phyloP scores from a whole-genome alignment of 2,113 vertebrate genomes.

The Numenius arquata region DNA sequence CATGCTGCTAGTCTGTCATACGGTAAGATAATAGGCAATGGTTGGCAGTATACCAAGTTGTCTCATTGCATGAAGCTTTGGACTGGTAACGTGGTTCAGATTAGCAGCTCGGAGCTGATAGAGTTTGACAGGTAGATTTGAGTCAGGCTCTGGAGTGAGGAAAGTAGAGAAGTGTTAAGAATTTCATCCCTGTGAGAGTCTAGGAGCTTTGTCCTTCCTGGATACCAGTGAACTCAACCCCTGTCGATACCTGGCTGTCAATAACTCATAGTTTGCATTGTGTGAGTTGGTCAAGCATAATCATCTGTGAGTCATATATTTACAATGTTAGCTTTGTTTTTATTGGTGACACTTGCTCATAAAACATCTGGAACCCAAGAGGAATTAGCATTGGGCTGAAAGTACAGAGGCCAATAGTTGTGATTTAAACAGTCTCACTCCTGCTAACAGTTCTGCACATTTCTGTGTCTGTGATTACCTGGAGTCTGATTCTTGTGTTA shows the following conservation, averaged over 20 bases:
- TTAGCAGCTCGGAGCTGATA: not conserved
- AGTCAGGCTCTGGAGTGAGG: not conserved
- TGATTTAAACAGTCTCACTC: not conserved
- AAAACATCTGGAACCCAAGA: not conserved
- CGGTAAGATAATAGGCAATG: not conserved
- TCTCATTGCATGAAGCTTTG: not conserved
- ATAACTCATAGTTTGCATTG: not conserved
- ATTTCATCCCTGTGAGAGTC: not conserved
- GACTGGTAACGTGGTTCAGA: not conserved
- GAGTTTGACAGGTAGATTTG: not conserved
- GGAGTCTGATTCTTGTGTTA: not conserved
- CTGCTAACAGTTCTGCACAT: not conserved
- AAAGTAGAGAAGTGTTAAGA: not conserved
- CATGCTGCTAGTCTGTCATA: not conserved
- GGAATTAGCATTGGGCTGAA: not conserved
- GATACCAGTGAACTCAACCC: not conserved
- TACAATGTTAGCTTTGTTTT: not conserved
- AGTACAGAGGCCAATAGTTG: not conserved
- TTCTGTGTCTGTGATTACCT: not conserved
- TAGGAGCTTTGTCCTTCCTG: not conserved
- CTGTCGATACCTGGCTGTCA: not conserved
- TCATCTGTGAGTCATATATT: not conserved
- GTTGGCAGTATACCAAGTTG: not conserved
- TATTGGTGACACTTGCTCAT: not conserved
- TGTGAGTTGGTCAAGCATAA: not conserved